Evolutionary conservation across 2,797 vertebrate species (phyloP).

Genomic region (Notamacropus eugenii): DNA sequence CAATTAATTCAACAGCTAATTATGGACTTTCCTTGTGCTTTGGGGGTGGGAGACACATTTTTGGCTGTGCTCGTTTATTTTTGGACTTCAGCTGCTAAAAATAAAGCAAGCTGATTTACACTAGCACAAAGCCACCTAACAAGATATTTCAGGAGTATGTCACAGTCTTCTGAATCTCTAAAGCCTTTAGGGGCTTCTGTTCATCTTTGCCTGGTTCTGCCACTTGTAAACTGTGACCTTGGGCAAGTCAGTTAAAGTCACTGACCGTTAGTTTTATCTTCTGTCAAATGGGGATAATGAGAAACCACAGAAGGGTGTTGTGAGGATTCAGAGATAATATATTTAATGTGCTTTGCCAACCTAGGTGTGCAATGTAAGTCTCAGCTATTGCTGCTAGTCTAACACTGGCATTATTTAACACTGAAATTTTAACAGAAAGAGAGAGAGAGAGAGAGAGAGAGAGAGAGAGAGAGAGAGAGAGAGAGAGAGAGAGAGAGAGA

Average conservation of each 20-base stretch:
- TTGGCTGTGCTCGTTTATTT: constrained; percentile 69
- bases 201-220: background rate
- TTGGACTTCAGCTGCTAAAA: constrained; percentile 72
- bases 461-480: too few relatives aligned
- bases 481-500: too few relatives aligned
- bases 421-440: background rate
- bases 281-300: background rate
- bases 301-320: too few relatives aligned
- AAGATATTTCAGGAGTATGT: constrained; percentile 45
- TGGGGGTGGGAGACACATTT: constrained; percentile 16
- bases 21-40: constrained; percentile 54
- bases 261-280: background rate
- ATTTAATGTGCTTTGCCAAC: background rate
- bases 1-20: constrained; percentile 68
- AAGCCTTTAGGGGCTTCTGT: background rate
- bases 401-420: background rate
- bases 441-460: background rate
- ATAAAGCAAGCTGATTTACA: constrained; percentile 73
- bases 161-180: constrained; percentile 24
- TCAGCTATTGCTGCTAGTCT: background rate
- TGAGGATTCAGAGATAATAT: background rate
- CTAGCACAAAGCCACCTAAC: constrained; percentile 41
- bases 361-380: background rate
- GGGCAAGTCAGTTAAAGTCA: background rate
- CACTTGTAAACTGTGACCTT: background rate